These are phyloP conservation scores for Centropus unirufus DNA, from an alignment of 2,113 vertebrate genomes.

Conservation along the genomic window DNA sequence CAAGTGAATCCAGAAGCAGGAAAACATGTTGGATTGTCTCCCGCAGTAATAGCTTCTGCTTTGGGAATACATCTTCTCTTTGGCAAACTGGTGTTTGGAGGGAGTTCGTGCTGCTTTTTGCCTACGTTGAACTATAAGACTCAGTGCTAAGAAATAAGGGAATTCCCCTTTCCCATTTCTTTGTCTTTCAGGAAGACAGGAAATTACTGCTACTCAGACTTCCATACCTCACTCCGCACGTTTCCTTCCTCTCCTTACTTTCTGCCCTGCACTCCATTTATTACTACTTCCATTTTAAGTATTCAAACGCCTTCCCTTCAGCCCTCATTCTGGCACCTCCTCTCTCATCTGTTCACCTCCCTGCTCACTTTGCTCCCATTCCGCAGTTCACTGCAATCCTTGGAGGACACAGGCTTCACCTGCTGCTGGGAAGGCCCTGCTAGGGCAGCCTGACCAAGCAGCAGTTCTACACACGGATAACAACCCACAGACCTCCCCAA, in stretches of 20 bases:
- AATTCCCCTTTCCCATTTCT: neutral
- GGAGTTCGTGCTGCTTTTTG: neutral
- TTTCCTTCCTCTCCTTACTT: neutral
- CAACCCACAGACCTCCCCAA: neutral
- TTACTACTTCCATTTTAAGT: neutral
- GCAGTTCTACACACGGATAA: neutral
- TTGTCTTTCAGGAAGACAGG: neutral
- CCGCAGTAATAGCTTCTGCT: neutral
- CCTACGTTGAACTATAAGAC: neutral
- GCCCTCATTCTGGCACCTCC: neutral
- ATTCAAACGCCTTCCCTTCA: neutral
- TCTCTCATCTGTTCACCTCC: neutral
- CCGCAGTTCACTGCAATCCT: neutral
- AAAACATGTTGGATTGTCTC: neutral
- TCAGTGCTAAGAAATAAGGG: neutral
- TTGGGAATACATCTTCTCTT: neutral
- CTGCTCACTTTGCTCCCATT: neutral
- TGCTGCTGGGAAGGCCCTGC: neutral
- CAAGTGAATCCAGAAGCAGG: neutral
- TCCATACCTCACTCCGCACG: neutral
- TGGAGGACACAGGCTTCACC: neutral
- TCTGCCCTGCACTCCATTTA: neutral
- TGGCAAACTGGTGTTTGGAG: neutral
- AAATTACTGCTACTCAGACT: neutral
- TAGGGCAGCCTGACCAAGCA: neutral